Evolutionary conservation across 2,888 invertebrate species (phyloP), one percentile per base, ranked within the genome.

Genomic region (Phaedon cochleariae): DNA sequence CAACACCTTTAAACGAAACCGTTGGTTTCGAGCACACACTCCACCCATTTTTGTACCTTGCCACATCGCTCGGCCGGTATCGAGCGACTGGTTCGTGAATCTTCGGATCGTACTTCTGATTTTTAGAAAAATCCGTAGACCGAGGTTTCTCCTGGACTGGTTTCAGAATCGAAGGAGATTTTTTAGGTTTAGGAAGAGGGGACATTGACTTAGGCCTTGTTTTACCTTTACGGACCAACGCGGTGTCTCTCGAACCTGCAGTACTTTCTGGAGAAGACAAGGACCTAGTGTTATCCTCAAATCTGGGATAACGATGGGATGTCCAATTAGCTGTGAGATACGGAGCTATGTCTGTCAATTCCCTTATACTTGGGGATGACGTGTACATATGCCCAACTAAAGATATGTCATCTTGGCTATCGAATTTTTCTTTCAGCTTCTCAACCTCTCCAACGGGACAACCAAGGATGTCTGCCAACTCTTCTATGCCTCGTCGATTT

Each of bases 241-340:
- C 72, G 0, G 73, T 74, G 34, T 80, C 77, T 61, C 76, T 66
- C 1, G 77, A 76, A 7, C 73, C 73, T 0, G 76, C 69, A 7
- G 80, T 76, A 57, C 79, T 76, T 49, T 84, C 84, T 1, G 87
- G 86, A 5, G 86, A 84, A 0, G 87, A 88, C 48, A 91, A 77
- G 1, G 91, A 88, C 54, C 88, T 85, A 58, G 90, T 88, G 76
- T 92, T 92, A 74, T 91, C 91, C 63, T 87, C 87, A 1, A 86
- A 86, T 73, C 86, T 90, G 0, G 94, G 93, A 80, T 89, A 92
- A 73, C 87, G 88, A 80, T 94, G 94, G 0, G 94, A 93, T 37
- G 91, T 88, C 94, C 94, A 94, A 6, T 90, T 86, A 1, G 92
- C 93, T 0, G 90, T 88, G 67, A 94, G 82, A 81, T 93, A 93